Conservation (phyloP, 2,113 vertebrate genomes). For the Aspidoscelis tigris region DNA sequence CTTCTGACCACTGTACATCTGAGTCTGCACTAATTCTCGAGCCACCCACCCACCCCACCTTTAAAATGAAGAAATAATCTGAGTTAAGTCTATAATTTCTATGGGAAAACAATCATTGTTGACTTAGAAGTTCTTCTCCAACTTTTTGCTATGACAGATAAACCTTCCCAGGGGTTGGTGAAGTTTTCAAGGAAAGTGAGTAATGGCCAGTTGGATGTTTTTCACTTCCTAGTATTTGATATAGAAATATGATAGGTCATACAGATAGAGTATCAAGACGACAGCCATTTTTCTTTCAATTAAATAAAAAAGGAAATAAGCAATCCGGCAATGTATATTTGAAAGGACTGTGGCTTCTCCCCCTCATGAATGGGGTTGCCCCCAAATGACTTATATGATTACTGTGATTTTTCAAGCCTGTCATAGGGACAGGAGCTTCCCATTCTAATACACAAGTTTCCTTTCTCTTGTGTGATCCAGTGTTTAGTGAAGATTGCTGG, state of each 20-base stretch:
- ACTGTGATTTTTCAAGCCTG: slow-evolving; percentile 34
- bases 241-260: slow-evolving; percentile 5
- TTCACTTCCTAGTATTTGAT: not conserved
- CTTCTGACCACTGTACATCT: slow-evolving; percentile 55
- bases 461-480: slow-evolving; percentile 4
- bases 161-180: slow-evolving; percentile 27
- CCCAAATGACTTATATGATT: slow-evolving; percentile 20
- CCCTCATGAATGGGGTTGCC: not conserved
- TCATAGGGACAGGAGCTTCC: not conserved
- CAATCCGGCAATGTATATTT: slow-evolving; percentile 1
- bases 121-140: slow-evolving; percentile 13
- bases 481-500: not conserved
- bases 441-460: slow-evolving; percentile 21
- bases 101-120: not conserved
- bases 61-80: slow-evolving; percentile 53
- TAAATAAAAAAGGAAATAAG: slow-evolving; percentile 6
- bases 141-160: slow-evolving; percentile 31
- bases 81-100: not conserved
- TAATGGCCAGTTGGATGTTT: slow-evolving; percentile 14
- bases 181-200: not conserved
- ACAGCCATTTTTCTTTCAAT: slow-evolving; percentile 29
- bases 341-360: not conserved
- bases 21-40: slow-evolving; percentile 66
- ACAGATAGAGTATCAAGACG: slow-evolving; percentile 22
- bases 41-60: slow-evolving; percentile 24